These are phyloP conservation scores for Chelidonichthys spinosus DNA, from an alignment of 2,797 vertebrate genomes.

Conservation along the genomic window DNA sequence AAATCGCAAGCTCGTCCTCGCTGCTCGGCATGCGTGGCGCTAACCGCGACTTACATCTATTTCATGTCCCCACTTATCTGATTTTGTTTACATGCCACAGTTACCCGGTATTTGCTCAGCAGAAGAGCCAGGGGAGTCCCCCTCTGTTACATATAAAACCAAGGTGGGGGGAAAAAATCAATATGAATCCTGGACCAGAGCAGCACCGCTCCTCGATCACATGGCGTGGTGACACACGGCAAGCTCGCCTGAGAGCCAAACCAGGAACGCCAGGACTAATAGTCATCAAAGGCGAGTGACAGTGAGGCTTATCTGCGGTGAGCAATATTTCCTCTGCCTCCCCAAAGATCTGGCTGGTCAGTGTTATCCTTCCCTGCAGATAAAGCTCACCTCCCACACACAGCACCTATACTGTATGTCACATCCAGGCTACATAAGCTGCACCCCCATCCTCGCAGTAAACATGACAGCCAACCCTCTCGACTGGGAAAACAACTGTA, in stretches of 20 bases:
- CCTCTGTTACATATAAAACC: constrained; percentile 67
- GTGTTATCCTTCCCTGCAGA: constrained; percentile 69
- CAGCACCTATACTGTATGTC: constrained; percentile 62
- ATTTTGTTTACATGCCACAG: constrained; percentile 54
- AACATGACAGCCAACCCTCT: constrained; percentile 58
- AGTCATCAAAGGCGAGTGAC: constrained; percentile 72
- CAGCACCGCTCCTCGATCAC: constrained; percentile 59
- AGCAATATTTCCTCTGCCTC: constrained; percentile 67
- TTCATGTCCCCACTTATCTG: constrained; percentile 45
- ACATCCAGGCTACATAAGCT: constrained; percentile 63
- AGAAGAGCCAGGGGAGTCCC: constrained; percentile 49
- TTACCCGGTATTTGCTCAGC: constrained; percentile 58
- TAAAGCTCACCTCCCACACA: constrained; percentile 65
- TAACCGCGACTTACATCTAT: constrained; percentile 40
- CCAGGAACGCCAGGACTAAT: constrained; percentile 65
- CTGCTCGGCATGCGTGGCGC: background rate
- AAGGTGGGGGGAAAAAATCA: constrained; percentile 52
- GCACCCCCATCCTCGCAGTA: constrained; percentile 32
- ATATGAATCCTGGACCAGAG: constrained; percentile 67
- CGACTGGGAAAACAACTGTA: constrained; percentile 62
- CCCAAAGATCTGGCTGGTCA: constrained; percentile 72
- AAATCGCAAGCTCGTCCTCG: constrained; percentile 33
- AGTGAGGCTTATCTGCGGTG: constrained; percentile 70
- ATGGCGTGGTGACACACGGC: constrained; percentile 42
- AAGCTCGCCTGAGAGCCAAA: constrained; percentile 45